A percentile compares a stretch with the other conserved stretches of the same genome.
These are phyloP conservation scores for Euura saliciscinereae DNA, from an alignment of 1,140 invertebrate species.

Conservation along the genomic window DNA sequence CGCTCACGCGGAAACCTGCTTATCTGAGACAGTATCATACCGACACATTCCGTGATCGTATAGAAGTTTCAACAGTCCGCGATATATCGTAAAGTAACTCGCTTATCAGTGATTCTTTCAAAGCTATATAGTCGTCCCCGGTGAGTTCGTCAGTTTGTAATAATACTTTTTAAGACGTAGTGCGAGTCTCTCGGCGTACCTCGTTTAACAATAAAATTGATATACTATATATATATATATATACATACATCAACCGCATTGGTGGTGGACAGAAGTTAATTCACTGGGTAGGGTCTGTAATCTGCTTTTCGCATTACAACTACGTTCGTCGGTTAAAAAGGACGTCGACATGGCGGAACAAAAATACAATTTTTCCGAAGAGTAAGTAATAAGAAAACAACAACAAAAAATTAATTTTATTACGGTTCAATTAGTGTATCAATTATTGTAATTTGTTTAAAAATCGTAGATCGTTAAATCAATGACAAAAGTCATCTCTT, in stretches of 20 bases:
- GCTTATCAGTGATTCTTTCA: background rate
- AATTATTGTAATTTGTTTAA: no score
- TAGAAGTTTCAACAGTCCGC: no score
- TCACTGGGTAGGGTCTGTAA: constrained; percentile 20
- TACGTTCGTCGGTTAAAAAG: constrained; percentile 19
- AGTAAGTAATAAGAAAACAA: constrained; percentile 25
- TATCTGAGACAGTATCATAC: no score
- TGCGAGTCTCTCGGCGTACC: background rate
- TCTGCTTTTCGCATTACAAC: constrained; percentile 27
- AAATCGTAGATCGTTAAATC: no score
- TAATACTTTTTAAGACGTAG: background rate
- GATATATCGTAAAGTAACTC: background rate
- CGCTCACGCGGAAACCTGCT: no score
- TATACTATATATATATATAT: no score
- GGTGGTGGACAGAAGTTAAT: constrained; percentile 16
- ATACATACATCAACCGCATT: background rate
- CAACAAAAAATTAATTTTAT: no score
- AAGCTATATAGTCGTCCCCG: background rate
- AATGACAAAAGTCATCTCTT: no score
- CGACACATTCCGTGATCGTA: no score
- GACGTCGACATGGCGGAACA: constrained; percentile 24
- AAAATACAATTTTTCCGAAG: constrained; percentile 18
- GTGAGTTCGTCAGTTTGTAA: background rate
- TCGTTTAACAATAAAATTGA: background rate
- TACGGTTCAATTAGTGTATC: no score